Evolutionary conservation across 2,888 invertebrate genomes (phyloP), one percentile per base, ranked within the genome.

Genomic region (Eupithecia pulchellata): DNA sequence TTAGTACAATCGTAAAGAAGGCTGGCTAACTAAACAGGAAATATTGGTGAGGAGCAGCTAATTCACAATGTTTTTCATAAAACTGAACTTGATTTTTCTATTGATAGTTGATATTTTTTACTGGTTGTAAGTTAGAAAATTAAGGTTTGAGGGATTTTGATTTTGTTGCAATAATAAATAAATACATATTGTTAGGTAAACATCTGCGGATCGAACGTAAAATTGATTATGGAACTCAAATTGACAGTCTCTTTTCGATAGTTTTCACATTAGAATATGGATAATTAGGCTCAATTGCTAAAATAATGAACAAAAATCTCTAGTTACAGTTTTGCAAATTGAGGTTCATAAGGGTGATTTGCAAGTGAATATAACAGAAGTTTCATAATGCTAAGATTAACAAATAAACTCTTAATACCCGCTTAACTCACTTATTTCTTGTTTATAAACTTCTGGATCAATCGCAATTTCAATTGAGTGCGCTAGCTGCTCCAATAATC

Each of bases 1-100:
- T 85, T 84, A 84, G 77, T 77, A 77, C 77, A 65, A 65, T 77
- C 75, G 80, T 84, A 85, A 84, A 85, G 69, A 76, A 80, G 57
- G 32, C n/a, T 11, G 72, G 57, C 74, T 69, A 71, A 72, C 75
- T 77, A 80, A 82, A 79, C 61, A 29, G 69, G 64, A 30, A 64
- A 36, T 42, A 64, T 8, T 11, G 57, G 8, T 55, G n/a, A 64
- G 67, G 14, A 9, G 57, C 27, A 61, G 67, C 61, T 68, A 17
- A 42, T 17, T 29, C 57, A 71, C n/a, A 17, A 47, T 66, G 30
- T 29, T 27, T n/a, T 8, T n/a, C n/a, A 3, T 36, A n/a, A 6
- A 57, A n/a, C 29, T 8, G 6, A 57, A 42, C 17, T 1, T 2
- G n/a, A n/a, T 42, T 14, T 27, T 14, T 52, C 11, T 11, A 13